A percentile compares a stretch with the other conserved stretches of the same genome.
Conservation (phyloP, 2,888 invertebrate species). For the Scaptomyza flava region DNA sequence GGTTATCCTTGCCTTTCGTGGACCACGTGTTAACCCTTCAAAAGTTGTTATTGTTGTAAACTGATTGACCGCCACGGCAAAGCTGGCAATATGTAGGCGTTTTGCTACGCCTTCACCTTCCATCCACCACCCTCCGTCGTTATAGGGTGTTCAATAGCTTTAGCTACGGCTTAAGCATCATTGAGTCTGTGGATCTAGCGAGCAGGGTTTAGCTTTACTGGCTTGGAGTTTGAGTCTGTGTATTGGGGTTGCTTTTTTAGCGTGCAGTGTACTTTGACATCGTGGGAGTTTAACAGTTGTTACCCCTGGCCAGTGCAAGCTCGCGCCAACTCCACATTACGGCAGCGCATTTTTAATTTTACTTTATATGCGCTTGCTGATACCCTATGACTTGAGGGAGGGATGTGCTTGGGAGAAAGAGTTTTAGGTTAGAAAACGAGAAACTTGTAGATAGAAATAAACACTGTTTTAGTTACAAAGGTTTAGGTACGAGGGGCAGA, state of each 20-base stretch:
- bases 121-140: background rate
- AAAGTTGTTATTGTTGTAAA: conserved; percentile 66
- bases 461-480: no score
- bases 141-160: conserved; percentile 42
- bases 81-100: conserved; percentile 28
- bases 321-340: background rate
- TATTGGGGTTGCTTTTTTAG: conserved; percentile 33
- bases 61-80: conserved; percentile 63
- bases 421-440: no score
- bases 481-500: no score
- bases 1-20: conserved; percentile 22
- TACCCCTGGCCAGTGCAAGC: conserved; percentile 9
- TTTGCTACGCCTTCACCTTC: conserved; percentile 13
- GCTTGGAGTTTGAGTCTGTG: conserved; percentile 5
- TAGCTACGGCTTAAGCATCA: conserved; percentile 56
- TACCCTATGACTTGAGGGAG: background rate
- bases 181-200: conserved; percentile 30
- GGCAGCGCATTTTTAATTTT: conserved; percentile 43
- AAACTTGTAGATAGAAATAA: no score
- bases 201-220: conserved; percentile 14
- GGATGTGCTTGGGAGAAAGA: background rate
- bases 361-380: conserved; percentile 13
- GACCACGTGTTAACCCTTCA: conserved; percentile 75
- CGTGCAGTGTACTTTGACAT: conserved; percentile 63
- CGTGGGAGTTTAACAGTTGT: conserved; percentile 79